Evolutionary conservation across 2,797 vertebrate species (phyloP), one percentile per base, ranked within the genome.

Genomic region (Aplochiton taeniatus): DNA sequence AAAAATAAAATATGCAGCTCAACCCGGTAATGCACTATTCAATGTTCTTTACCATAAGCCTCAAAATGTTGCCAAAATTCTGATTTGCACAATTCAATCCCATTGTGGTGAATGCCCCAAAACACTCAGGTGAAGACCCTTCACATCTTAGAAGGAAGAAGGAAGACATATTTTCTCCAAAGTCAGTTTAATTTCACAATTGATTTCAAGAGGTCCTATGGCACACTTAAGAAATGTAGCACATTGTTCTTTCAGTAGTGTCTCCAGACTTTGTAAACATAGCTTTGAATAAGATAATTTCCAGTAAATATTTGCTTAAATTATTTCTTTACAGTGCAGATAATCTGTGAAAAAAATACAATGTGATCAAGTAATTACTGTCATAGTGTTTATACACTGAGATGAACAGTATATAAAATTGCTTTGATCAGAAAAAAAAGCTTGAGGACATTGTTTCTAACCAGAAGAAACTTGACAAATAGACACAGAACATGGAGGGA

Each of bases 151-250:
- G 9, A 48, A 48, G 13, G 46, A 48, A 48, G 13, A 11, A 56
- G 12, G 12, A 42, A 14, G 31, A 13, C 18, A 6, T 4, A 45
- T 68, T 89, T 89, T 89, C 80, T 95, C 92, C 93, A 91, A 94
- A 94, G 93, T 92, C 89, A 92, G 6, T 94, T 88, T 94, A 93
- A 94, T 94, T 94, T 87, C 90, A 91, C 83, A 89, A 88, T 87
- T 90, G 82, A 88, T 87, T 89, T 91, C 85, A 88, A 93, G 89
- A 93, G 92, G 90, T 87, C 89, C 94, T 93, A 93, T 95, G 92
- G 93, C 93, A 93, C 94, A 91, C 89, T 83, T 85, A 89, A 84
- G 78, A 90, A 87, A 89, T 91, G 87, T 88, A 89, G 85, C 85
- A 86, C 80, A 82, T 79, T 85, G 84, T 78, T 88, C 74, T 81